Evolutionary conservation across 2,113 vertebrate genomes (phyloP).

Genomic region (Leuciscus idus): DNA sequence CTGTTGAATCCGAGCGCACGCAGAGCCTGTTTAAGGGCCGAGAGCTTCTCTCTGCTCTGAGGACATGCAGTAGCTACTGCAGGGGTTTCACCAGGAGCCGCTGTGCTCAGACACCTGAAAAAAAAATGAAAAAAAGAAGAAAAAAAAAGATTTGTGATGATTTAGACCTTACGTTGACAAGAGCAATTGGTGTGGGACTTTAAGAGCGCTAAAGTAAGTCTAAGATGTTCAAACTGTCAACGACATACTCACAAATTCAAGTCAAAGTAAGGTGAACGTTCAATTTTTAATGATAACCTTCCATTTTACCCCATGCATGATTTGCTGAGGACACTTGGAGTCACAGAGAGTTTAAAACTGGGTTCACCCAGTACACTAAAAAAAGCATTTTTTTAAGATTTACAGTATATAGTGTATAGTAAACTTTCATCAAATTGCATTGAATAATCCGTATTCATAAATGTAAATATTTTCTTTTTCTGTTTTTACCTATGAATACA

Average conservation of each 20-base stretch:
- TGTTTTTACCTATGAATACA: too few species aligned
- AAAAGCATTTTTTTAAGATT: too few species aligned
- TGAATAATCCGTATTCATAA: too few species aligned
- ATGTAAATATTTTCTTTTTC: too few species aligned
- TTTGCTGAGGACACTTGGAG: not conserved
- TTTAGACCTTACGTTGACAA: not conserved
- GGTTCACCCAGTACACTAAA: not conserved
- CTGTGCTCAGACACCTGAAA: conserved; percentile 81
- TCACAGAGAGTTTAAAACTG: conserved; percentile 1
- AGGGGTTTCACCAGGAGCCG: conserved; percentile 65
- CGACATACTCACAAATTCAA: not conserved
- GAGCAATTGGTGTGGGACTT: not conserved
- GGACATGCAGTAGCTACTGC: conserved; percentile 67
- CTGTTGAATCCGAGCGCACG: conserved; percentile 84
- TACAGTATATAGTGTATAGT: too few species aligned
- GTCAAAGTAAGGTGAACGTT: conserved; percentile 22
- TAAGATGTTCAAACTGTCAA: not conserved
- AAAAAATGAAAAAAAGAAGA: conserved; percentile 7
- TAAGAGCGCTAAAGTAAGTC: not conserved
- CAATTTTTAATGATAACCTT: not conserved
- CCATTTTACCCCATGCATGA: not conserved
- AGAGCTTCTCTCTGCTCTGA: conserved; percentile 83
- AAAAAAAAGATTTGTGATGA: not conserved
- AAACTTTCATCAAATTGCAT: too few species aligned
- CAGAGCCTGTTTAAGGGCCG: conserved; percentile 84